These are phyloP conservation scores for Aphis gossypii DNA, from an alignment of 1,140 invertebrate species.

Conservation along the genomic window DNA sequence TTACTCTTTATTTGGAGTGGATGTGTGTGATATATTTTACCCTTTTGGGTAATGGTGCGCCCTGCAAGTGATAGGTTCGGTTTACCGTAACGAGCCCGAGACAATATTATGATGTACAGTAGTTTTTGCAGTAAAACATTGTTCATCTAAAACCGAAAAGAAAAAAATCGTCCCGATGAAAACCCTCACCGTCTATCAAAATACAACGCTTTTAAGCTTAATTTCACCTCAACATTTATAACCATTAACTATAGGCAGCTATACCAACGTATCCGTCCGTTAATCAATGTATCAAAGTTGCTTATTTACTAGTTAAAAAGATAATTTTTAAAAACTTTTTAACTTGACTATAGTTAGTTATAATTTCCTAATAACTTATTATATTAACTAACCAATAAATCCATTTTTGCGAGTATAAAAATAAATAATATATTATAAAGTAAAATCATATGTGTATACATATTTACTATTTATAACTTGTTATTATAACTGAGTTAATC, in stretches of 20 bases:
- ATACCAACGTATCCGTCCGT: neutral
- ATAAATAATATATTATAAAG: neutral
- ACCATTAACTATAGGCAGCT: neutral
- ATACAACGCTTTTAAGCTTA: neutral
- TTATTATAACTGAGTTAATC: too few relatives aligned
- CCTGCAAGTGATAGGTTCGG: neutral
- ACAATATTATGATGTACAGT: neutral
- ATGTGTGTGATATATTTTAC: slow-evolving; percentile 17
- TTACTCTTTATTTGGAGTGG: slow-evolving; percentile 11
- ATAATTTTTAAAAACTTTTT: neutral
- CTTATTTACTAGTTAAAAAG: neutral
- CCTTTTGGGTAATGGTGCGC: neutral
- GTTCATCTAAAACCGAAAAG: neutral
- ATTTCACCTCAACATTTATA: neutral
- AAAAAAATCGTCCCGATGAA: neutral
- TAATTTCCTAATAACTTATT: too few relatives aligned
- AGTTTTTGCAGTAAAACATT: neutral
- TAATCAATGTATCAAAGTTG: neutral
- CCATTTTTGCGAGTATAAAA: neutral
- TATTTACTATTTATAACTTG: too few relatives aligned
- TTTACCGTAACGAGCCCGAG: neutral
- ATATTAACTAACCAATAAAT: neutral
- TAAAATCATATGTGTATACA: too few relatives aligned
- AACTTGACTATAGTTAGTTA: neutral
- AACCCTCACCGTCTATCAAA: neutral